Evolutionary conservation across 2,797 vertebrate species (phyloP).

Genomic region (Alfaro cultratus): DNA sequence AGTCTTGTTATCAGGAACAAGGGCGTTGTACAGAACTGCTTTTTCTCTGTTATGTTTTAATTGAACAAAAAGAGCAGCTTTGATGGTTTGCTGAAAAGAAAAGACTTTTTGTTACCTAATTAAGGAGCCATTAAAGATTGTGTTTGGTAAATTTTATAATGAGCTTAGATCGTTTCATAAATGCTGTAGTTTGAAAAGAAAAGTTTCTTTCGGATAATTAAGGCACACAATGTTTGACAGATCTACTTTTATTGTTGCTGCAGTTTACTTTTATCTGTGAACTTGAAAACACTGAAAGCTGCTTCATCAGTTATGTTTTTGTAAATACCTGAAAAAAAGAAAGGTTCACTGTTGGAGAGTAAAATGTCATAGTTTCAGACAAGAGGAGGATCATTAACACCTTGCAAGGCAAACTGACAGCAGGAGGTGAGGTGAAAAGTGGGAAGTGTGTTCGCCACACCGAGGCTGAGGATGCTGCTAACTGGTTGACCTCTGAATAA

Average conservation of each 20-base stretch:
- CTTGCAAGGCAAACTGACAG: conserved; percentile 31
- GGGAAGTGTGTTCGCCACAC: conserved; percentile 48
- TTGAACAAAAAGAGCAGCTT: neutral
- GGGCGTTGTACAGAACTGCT: neutral
- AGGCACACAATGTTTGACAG: neutral
- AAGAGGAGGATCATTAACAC: conserved; percentile 46
- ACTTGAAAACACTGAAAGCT: neutral
- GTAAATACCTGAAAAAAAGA: neutral
- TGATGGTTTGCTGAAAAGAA: conserved; percentile 4
- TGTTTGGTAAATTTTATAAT: conserved; percentile 1
- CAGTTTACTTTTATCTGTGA: neutral
- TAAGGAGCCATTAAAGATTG: neutral
- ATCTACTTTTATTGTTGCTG: neutral
- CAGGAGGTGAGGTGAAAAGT: conserved; percentile 39
- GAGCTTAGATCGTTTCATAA: neutral
- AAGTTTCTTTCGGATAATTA: neutral
- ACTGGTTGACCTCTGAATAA: conserved; percentile 40
- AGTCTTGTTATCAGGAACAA: conserved; percentile 6
- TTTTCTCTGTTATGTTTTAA: neutral
- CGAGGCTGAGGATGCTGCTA: conserved; percentile 30
- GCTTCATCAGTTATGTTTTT: neutral
- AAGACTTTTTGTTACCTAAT: conserved; percentile 13
- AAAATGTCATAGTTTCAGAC: conserved; percentile 32
- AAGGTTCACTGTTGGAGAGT: neutral
- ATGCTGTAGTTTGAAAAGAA: neutral